Percentiles rank a stretch among this genome's conserved stretches.
phyloP scores from a whole-genome alignment of 37 sponge, comb jelly and placozoan genomes.

The Hormiphora californensis region DNA sequence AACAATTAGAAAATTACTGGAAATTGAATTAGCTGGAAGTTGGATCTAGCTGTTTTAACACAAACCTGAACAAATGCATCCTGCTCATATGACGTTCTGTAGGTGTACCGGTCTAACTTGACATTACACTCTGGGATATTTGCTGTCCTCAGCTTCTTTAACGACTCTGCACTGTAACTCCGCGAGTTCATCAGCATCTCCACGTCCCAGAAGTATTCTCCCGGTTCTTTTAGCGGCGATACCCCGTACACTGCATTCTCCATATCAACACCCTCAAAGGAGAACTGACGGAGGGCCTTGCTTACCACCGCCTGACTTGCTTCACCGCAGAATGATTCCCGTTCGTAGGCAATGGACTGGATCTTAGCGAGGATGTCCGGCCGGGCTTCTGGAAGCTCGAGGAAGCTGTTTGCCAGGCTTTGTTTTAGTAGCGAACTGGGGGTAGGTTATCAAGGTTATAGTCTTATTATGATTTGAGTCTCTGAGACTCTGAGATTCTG shows the following conservation, averaged over 20 bases:
- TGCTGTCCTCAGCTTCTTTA: neutral
- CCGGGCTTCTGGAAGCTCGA: slow-evolving; percentile 14
- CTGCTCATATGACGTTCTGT: neutral
- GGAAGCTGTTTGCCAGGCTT: neutral
- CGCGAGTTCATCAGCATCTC: slow-evolving; percentile 7
- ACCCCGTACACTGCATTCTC: neutral
- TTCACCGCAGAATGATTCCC: slow-evolving; percentile 24
- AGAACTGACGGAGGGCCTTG: slow-evolving; percentile 49
- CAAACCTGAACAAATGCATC: slow-evolving; percentile 16
- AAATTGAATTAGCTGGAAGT: no score
- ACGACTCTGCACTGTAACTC: neutral
- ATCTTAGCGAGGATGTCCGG: slow-evolving; percentile 12
- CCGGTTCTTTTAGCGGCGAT: neutral
- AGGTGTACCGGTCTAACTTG: slow-evolving; percentile 16
- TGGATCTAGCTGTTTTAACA: neutral
- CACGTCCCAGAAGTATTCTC: slow-evolving; percentile 25
- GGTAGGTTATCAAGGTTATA: neutral
- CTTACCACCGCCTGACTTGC: neutral
- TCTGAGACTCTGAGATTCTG: neutral
- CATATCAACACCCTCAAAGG: neutral
- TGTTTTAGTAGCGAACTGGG: slow-evolving; percentile 27
- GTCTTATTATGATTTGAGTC: neutral
- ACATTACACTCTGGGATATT: neutral
- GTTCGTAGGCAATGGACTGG: slow-evolving; percentile 47
- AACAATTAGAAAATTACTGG: neutral